phyloP scores from a whole-genome alignment of 2,888 invertebrate species.

The Trachelus tabidus region DNA sequence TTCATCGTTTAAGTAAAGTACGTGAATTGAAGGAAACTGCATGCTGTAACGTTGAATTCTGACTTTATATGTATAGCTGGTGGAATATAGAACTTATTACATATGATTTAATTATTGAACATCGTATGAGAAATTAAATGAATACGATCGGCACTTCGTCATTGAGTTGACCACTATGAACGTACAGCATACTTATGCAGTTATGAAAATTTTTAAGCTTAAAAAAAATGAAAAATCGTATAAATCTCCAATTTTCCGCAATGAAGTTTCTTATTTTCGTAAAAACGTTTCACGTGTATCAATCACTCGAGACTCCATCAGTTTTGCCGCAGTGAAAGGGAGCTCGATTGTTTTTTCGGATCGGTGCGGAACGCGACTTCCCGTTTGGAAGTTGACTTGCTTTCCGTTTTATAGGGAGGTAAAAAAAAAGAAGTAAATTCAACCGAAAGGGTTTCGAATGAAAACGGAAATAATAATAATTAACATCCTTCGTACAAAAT shows the following conservation, averaged over 20 bases:
- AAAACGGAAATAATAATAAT: slow-evolving; percentile 6
- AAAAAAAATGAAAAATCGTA: slow-evolving; percentile 21
- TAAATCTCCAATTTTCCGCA: not conserved
- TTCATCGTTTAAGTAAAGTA: not conserved
- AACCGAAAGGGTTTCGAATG: not conserved
- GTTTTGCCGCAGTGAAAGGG: not conserved
- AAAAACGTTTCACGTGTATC: not conserved
- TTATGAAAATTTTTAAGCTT: not conserved
- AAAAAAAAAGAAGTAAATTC: not conserved
- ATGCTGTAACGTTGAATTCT: not conserved
- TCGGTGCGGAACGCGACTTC: not conserved
- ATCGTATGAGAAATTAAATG: not conserved
- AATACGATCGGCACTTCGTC: too few relatives aligned
- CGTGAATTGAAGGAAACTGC: not conserved
- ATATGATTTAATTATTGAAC: too few relatives aligned
- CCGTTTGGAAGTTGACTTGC: not conserved
- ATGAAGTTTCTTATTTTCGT: not conserved
- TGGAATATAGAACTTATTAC: not conserved
- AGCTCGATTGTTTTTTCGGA: not conserved
- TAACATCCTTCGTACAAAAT: not conserved
- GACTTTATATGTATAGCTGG: not conserved
- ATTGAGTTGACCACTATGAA: not conserved
- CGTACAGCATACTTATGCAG: not conserved
- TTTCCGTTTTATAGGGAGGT: not conserved
- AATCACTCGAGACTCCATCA: not conserved